Conservation (phyloP, 1,140 invertebrate genomes). For the Brachionus calyciflorus region DNA sequence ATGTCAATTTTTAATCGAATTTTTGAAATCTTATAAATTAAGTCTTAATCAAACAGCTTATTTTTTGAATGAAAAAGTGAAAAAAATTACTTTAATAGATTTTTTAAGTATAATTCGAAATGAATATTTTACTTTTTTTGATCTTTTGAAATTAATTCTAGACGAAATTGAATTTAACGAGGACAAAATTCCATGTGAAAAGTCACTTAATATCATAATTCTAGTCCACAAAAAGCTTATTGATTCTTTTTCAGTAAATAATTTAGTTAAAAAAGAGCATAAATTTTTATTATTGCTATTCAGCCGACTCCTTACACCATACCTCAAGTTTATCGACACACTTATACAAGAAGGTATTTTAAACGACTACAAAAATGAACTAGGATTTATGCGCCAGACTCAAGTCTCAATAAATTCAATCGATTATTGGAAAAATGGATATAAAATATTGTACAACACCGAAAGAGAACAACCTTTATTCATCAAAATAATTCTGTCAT, state of each 20-base stretch:
- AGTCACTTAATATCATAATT: slow-evolving; percentile 1
- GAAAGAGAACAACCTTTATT: not conserved
- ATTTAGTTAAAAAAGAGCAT: not conserved
- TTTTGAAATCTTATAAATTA: not conserved
- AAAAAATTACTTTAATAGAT: slow-evolving; percentile 30
- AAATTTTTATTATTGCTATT: slow-evolving; percentile 31
- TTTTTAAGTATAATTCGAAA: slow-evolving; percentile 3
- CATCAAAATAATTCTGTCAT: slow-evolving; percentile 9
- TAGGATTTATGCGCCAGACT: not conserved
- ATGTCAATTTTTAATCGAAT: slow-evolving; percentile 17
- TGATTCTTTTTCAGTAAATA: slow-evolving; percentile 21
- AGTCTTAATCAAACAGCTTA: slow-evolving; percentile 9
- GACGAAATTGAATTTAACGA: not conserved
- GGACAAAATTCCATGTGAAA: not conserved
- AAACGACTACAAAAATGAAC: not conserved
- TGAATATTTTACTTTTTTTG: slow-evolving; percentile 2
- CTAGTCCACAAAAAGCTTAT: not conserved
- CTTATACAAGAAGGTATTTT: slow-evolving; percentile 17
- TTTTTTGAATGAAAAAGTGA: not conserved
- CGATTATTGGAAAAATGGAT: slow-evolving; percentile 25
- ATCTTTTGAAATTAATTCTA: not conserved
- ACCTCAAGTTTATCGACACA: slow-evolving; percentile 10
- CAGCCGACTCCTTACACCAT: not conserved
- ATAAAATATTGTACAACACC: not conserved
- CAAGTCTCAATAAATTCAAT: not conserved